Evolutionary conservation across 2,888 invertebrate genomes (phyloP), one percentile per base, ranked within the genome.

Genomic region (Rhimphoctona megacephalus): DNA sequence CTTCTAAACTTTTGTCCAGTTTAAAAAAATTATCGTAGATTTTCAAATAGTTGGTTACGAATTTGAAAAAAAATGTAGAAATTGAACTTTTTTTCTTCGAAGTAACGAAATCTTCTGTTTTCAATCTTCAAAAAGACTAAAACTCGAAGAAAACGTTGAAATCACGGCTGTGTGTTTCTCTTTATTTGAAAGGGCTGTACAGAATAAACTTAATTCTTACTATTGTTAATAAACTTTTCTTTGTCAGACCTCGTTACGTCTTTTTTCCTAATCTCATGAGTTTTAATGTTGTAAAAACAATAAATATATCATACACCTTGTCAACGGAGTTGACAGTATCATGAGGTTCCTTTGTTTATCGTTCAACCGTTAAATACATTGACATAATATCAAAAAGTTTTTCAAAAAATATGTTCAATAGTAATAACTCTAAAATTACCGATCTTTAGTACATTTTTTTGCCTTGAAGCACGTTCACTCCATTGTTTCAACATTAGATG

Each of bases 151-250:
- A 61, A 83, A 66, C 46, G 77, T 77, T 73, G 46, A 30, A 46
- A 54, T 67, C 54, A 81, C 83, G 86, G 86, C 86, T 86, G 86
- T 86, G 83, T 76, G 30, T 64, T 49, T 77, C 43, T 76, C 54
- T 85, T 81, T 81, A 83, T 77, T 80, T 80, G 46, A 66, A 74
- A 77, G 49, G 67, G 80, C 72, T 86, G 85, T 86, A 86, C 85
- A 86, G 67, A 85, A 86, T 76, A 83, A 85, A 72, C 54, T 54
- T 72, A 80, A 86, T 77, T 57, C 69, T 76, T 57, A 83, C 72
- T 76, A 69, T 76, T 85, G 49, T 69, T 81, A 57, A 79, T 49
- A 64, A 25, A 17, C 69, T 72, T 14, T 39, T 33, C 30, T 79
- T 57, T 36, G 33, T 49, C 9, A 61, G 1, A n/a, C 36, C 33